These are phyloP conservation scores for Ranitomeya imitator DNA, from an alignment of 2,113 vertebrate species.

Conservation along the genomic window DNA sequence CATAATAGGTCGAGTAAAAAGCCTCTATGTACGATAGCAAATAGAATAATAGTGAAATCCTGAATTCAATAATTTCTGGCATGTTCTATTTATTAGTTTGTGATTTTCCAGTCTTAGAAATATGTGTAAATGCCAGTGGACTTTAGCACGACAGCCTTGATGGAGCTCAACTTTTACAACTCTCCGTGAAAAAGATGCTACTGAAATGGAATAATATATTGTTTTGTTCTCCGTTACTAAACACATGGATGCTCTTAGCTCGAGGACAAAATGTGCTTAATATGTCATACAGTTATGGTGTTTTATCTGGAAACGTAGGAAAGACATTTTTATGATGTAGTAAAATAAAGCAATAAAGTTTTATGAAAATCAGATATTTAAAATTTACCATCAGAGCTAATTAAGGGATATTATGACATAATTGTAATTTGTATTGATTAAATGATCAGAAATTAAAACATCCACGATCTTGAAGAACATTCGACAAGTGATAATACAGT, in stretches of 20 bases:
- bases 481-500: neutral
- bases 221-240: slow-evolving; percentile 48
- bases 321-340: slow-evolving; percentile 39
- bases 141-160: slow-evolving; percentile 39
- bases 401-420: slow-evolving; percentile 4
- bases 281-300: slow-evolving; percentile 40
- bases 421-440: slow-evolving; percentile 11
- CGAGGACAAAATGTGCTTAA: slow-evolving; percentile 43
- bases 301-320: slow-evolving; percentile 32
- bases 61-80: neutral
- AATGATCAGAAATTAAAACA: neutral
- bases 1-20: neutral
- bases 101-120: slow-evolving; percentile 22
- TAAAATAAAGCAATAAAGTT: slow-evolving; percentile 34
- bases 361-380: slow-evolving; percentile 48
- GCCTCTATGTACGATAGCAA: neutral
- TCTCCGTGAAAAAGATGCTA: neutral
- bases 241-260: slow-evolving; percentile 28
- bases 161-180: slow-evolving; percentile 23
- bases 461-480: neutral
- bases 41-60: slow-evolving; percentile 8
- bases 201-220: slow-evolving; percentile 41
- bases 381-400: slow-evolving; percentile 32
- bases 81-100: slow-evolving; percentile 21
- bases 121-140: slow-evolving; percentile 35